Evolutionary conservation across 2,797 vertebrate genomes (phyloP), one percentile per base, ranked within the genome.

Genomic region (Sarcophilus harrisii): DNA sequence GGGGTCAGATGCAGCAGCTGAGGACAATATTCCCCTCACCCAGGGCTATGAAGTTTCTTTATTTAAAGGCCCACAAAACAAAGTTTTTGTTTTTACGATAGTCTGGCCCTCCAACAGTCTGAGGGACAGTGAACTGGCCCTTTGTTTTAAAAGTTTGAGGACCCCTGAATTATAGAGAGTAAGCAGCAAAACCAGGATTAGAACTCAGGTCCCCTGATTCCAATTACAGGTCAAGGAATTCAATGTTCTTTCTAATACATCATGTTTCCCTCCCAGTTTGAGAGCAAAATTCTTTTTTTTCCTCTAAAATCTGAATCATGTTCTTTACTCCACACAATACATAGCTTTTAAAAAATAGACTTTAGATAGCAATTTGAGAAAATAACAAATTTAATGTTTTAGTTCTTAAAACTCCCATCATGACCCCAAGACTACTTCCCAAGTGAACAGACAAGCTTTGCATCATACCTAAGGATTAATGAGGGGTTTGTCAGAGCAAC

Each of bases 361-460:
- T 91, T 57, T 89, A 92, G 52, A 58, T 30, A 90, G 24, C 13
- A 92, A 32, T 94, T 89, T 92, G 55, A 29, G 60, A 94, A 29
- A 96, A 52, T 94, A 95, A 95, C 90, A 81, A 91, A 97, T 90
- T 55, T 32, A 18, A 62, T 91, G 94, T 45, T 95, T 11, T 73
- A 58, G 10, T 92, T 96, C 30, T 59, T 92, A 91, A 94, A 95
- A 91, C 27, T 91, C 94, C 91, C 81, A 45, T 57, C n/a, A 62
- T 93, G 29, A 93, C 28, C 92, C 95, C 92, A 92, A 45, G 87
- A 58, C 62, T 87, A 93, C 1, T 0, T 73, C 90, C 96, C 94
- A 91, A 66, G 45, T 29, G 90, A 95, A 96, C 55, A 94, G 32
- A n/a, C 73, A 93, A 60, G 60, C 8, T 57, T 93, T 62, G 66